Conservation (phyloP, 2,797 vertebrate species). For the Intellagama lesueurii region DNA sequence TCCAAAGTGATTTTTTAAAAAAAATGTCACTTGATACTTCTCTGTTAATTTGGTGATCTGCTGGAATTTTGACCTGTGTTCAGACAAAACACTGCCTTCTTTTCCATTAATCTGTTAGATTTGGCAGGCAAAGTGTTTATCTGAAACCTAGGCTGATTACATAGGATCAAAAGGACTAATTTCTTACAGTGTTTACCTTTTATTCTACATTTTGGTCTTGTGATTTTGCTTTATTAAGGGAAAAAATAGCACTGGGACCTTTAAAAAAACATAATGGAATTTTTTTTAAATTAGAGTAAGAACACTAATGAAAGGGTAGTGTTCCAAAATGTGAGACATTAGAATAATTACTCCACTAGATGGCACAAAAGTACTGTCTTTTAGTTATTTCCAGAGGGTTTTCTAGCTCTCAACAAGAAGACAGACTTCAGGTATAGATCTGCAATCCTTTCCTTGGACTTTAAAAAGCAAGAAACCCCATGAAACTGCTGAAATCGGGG, state of each 20-base stretch:
- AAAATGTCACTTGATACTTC: not conserved
- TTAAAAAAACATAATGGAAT: accelerated
- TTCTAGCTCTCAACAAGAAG: not conserved
- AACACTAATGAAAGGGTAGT: not conserved
- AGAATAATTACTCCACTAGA: conserved; percentile 43
- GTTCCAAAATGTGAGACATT: not conserved
- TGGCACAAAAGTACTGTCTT: conserved; percentile 54
- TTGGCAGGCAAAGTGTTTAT: not conserved
- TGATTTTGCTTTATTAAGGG: not conserved
- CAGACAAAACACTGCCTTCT: not conserved
- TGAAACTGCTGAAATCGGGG: not conserved
- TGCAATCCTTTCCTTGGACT: not conserved
- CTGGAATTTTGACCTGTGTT: not conserved
- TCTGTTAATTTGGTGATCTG: not conserved
- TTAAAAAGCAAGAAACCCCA: not conserved
- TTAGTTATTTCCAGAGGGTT: not conserved
- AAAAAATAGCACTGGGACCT: accelerated
- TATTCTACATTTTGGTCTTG: not conserved
- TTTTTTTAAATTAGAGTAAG: not conserved
- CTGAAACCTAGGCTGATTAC: not conserved
- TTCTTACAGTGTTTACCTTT: not conserved
- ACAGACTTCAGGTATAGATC: no score
- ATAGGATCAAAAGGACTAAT: not conserved
- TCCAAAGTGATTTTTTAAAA: not conserved
- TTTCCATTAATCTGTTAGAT: not conserved